Evolutionary conservation across 2,888 invertebrate species (phyloP).

Genomic region (Drosophila melanosoma): DNA sequence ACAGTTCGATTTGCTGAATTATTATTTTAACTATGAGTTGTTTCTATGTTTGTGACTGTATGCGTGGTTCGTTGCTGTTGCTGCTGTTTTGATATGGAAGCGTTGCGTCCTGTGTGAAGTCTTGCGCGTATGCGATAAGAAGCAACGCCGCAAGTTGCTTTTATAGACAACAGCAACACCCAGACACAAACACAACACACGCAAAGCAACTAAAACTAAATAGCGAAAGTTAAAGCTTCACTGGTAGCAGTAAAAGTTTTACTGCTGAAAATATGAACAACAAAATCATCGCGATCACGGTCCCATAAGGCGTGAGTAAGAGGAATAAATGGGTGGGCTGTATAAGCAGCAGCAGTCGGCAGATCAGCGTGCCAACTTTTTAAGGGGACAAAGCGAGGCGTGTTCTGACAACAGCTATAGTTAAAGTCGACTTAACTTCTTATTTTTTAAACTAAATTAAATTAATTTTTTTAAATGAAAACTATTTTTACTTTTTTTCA

Average conservation of each 20-base stretch:
- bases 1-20: slow-evolving; percentile 26
- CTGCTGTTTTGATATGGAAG: not conserved
- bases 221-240: not conserved
- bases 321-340: not conserved
- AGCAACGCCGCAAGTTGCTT: not conserved
- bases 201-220: not conserved
- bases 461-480: not conserved
- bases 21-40: not conserved
- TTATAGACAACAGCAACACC: not conserved
- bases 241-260: not conserved
- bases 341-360: not conserved
- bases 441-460: not conserved
- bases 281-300: not conserved
- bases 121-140: slow-evolving; percentile 7
- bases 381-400: not conserved
- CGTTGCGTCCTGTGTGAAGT: not conserved
- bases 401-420: not conserved
- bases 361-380: not conserved
- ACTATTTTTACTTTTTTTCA: not conserved
- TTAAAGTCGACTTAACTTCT: not conserved
- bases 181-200: not conserved
- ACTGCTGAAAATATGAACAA: not conserved
- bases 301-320: not conserved
- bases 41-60: not conserved
- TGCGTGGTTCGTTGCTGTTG: not conserved